phyloP scores from a whole-genome alignment of 2,888 invertebrate species.

The Lumbricus terrestris region DNA sequence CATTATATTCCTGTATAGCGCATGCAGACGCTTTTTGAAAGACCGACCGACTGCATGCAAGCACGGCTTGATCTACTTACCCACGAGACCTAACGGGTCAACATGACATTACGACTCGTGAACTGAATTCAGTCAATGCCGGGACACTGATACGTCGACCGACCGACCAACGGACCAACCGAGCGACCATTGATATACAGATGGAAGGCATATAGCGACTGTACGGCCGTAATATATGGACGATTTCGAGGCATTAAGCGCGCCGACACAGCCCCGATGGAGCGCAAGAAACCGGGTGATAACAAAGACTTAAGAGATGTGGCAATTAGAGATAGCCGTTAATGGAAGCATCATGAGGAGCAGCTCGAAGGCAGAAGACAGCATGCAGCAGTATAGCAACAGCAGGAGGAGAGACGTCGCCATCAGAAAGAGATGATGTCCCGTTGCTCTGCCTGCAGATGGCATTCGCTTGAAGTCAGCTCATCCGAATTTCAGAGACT shows the following conservation, averaged over 20 bases:
- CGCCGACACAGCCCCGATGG: not conserved
- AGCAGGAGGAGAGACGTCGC: not conserved
- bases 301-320: not conserved
- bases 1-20: no score
- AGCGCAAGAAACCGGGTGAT: not conserved
- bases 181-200: not conserved
- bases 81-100: not conserved
- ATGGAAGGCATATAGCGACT: not conserved
- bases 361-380: not conserved
- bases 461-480: no score
- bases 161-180: not conserved
- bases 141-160: not conserved
- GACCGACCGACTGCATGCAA: not conserved
- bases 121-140: not conserved
- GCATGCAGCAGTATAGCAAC: no score
- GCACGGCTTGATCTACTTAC: not conserved
- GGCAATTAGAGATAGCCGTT: conserved; percentile 3
- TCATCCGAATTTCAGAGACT: no score
- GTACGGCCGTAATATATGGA: not conserved
- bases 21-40: no score
- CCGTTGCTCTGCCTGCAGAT: no score
- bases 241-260: not conserved
- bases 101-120: not conserved
- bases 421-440: no score
- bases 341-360: not conserved